Percentiles rank a stretch among this genome's conserved stretches.
phyloP scores from a whole-genome alignment of 2,888 invertebrate species.

The Gymnocheta viridis region DNA sequence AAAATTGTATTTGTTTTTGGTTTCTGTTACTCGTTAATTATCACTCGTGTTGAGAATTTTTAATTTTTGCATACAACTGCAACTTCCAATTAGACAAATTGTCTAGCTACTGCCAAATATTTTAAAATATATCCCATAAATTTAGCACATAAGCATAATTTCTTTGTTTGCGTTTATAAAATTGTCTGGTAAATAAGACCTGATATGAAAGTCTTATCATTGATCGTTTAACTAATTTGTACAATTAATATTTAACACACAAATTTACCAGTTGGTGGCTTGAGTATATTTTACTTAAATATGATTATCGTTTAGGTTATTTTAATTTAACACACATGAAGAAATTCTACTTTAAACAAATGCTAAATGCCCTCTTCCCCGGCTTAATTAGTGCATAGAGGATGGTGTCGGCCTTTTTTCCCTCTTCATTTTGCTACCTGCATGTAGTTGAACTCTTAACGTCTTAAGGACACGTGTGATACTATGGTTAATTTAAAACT shows the following conservation, averaged over 20 bases:
- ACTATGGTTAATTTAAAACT: constrained; percentile 54
- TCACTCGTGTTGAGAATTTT: too few relatives aligned
- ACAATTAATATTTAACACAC: constrained; percentile 4
- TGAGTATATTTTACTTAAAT: not conserved
- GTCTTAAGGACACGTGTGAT: constrained; percentile 52
- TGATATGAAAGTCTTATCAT: not conserved
- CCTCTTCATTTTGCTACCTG: constrained; percentile 20
- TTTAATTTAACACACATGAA: not conserved
- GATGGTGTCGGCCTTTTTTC: not conserved
- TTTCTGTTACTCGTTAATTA: too few relatives aligned
- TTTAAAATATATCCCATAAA: too few relatives aligned
- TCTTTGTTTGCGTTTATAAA: not conserved
- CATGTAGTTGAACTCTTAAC: not conserved
- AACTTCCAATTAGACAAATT: too few relatives aligned
- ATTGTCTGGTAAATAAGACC: not conserved
- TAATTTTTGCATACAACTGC: too few relatives aligned
- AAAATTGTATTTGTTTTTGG: too few relatives aligned
- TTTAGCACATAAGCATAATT: too few relatives aligned
- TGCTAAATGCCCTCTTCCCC: not conserved
- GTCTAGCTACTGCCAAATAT: too few relatives aligned
- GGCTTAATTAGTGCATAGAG: not conserved
- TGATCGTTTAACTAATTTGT: constrained; percentile 6
- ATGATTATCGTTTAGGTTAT: not conserved
- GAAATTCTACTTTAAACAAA: not conserved
- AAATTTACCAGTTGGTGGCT: not conserved